Base-by-base conservation (phyloP, 2,888 invertebrate genomes). In the Harpalus rubripes region DNA sequence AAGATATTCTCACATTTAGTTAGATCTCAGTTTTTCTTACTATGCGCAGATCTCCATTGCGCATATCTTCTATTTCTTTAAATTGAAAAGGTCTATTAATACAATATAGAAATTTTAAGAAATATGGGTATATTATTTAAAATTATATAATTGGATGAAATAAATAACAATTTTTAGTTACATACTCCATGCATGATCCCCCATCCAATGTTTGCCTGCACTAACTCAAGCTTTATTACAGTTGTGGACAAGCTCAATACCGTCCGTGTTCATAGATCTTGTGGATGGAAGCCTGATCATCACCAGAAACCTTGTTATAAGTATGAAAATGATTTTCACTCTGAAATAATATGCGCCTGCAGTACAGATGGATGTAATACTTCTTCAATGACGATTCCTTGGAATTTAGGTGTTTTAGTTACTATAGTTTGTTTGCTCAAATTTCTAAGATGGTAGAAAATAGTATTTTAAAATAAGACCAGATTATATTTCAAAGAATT, bases 261-360 rank as follows among this genome's bases (percentile, higher is more conserved):
- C 56, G 90, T 91, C 86, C 89, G 94, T 10, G 90, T 94, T 12
- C 92, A 92, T 1, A 91, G 95, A 8, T 91, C 92, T 85, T 95
- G 95, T 87, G 95, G 95, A 78, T 95, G 93, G 93, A 89, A 92
- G 83, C 90, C 89, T 6, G 90, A 91, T 87, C 90, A 89, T 85
- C 90, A 91, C 16, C 74, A 85, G 59, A 81, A 86, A 52, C 78
- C 87, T 87, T 95, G 95, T 89, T 93, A 93, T 89, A 92, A 92
- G 85, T 93, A 93, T 0, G 94, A 94, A 89, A 94, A 94, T 78
- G 94, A 94, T 85, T 95, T 94, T 88, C 94, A 94, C 88, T 90
- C 92, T 15, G 94, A 94, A 89, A 92, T 91, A 0, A 93, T 93
- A 85, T 95, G 95, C 88, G 93, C 93, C 87, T 95, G 95, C 89